Percentiles rank a stretch among this genome's conserved stretches.
phyloP scores from a whole-genome alignment of 2,888 invertebrate species.

The Ligdia adustata region DNA sequence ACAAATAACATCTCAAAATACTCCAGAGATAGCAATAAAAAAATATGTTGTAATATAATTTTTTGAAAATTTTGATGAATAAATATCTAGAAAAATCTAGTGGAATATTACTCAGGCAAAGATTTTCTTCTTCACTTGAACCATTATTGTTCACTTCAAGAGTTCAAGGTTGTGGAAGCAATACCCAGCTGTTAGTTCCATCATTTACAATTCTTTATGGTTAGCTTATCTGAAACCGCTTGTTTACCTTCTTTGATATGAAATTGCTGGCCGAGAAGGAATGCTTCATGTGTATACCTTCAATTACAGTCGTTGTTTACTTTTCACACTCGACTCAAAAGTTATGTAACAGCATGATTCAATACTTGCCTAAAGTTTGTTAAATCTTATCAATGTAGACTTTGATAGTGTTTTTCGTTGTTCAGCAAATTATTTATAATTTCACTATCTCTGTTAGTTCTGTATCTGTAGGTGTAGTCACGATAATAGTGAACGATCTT shows the following conservation, averaged over 20 bases:
- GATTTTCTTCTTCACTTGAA: too few relatives aligned
- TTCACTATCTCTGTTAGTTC: slow-evolving; percentile 1
- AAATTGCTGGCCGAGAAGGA: slow-evolving; percentile 14
- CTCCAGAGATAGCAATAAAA: too few relatives aligned
- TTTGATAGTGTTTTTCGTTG: slow-evolving; percentile 17
- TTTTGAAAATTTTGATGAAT: too few relatives aligned
- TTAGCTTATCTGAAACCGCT: slow-evolving; percentile 3
- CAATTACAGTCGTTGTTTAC: slow-evolving; percentile 19
- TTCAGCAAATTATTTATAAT: slow-evolving; percentile 11
- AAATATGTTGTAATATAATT: too few relatives aligned
- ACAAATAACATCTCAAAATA: too few relatives aligned
- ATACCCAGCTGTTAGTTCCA: background rate
- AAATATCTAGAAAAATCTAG: too few relatives aligned
- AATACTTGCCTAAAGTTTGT: slow-evolving; percentile 4
- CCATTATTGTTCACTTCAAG: too few relatives aligned
- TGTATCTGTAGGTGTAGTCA: too few relatives aligned
- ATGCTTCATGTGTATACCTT: background rate
- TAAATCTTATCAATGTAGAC: slow-evolving; percentile 9
- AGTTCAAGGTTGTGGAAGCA: background rate
- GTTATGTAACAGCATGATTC: slow-evolving; percentile 30
- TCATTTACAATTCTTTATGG: background rate
- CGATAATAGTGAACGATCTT: too few relatives aligned
- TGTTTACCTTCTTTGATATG: slow-evolving; percentile 12
- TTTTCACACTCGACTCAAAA: slow-evolving; percentile 12
- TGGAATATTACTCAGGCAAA: too few relatives aligned